A percentile compares a stretch with the other conserved stretches of the same genome.
Evolutionary conservation across 2,797 vertebrate species (phyloP).

Genomic region (Nannoperca obscura): DNA sequence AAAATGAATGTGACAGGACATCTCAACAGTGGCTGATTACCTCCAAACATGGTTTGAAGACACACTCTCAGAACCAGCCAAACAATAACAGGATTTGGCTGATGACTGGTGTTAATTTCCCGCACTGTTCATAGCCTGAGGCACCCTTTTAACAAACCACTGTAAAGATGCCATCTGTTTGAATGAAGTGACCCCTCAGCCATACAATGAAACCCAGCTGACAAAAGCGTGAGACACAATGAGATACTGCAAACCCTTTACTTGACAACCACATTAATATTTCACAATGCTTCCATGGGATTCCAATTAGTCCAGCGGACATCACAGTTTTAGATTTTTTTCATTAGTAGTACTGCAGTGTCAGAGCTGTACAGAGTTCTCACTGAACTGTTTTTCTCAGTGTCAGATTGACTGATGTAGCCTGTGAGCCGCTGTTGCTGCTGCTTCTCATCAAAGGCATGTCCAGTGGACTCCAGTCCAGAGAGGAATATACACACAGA

Average conservation of each 20-base stretch:
- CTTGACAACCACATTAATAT: constrained; percentile 75
- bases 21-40: constrained; percentile 47
- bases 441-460: constrained; percentile 69
- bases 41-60: constrained; percentile 53
- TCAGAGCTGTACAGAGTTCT: constrained; percentile 43
- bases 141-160: constrained; percentile 69
- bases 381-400: constrained; percentile 32
- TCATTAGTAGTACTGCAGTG: constrained; percentile 49
- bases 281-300: constrained; percentile 67
- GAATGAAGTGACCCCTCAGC: constrained; percentile 71
- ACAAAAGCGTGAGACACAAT: constrained; percentile 51
- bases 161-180: constrained; percentile 78
- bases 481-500: constrained; percentile 38
- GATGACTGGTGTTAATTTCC: constrained; percentile 60
- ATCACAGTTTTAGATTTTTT: constrained; percentile 55
- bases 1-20: constrained; percentile 30
- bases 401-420: constrained; percentile 72
- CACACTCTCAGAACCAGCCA: constrained; percentile 49
- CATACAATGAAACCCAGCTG: constrained; percentile 69
- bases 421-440: constrained; percentile 55
- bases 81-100: constrained; percentile 63
- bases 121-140: constrained; percentile 55
- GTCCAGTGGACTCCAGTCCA: constrained; percentile 55
- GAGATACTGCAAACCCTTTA: constrained; percentile 60
- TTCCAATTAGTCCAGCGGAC: constrained; percentile 58